These are phyloP conservation scores for Ifrita kowaldi DNA, from an alignment of 2,113 vertebrate genomes.

Conservation along the genomic window DNA sequence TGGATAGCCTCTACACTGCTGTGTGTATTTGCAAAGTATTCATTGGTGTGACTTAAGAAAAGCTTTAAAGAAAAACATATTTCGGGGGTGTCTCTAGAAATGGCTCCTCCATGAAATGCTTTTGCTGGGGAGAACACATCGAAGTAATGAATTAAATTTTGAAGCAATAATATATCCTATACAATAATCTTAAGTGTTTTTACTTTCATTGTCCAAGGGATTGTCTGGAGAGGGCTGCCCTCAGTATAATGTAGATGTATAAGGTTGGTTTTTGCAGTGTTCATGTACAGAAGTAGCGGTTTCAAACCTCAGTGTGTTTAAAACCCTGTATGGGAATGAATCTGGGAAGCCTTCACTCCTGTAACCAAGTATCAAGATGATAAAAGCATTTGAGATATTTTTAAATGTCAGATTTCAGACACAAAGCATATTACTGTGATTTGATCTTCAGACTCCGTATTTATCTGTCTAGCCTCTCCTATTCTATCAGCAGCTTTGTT, in stretches of 20 bases:
- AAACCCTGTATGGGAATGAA: neutral
- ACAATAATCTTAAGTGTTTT: neutral
- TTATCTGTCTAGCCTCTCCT: conserved; percentile 10
- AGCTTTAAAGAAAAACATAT: neutral
- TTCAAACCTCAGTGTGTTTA: neutral
- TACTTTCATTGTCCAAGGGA: neutral
- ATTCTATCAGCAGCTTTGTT: neutral
- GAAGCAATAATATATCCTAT: neutral
- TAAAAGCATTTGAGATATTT: conserved; percentile 13
- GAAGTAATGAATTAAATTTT: neutral
- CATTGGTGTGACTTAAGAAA: neutral
- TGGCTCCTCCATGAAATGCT: neutral
- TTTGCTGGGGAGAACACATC: neutral
- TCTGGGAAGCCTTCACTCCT: neutral
- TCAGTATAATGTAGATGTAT: neutral
- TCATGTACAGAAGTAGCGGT: neutral
- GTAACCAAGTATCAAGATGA: neutral
- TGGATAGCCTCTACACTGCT: neutral
- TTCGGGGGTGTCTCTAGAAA: neutral
- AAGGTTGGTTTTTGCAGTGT: neutral
- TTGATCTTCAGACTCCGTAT: conserved; percentile 19
- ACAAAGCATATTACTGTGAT: neutral
- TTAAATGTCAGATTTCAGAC: conserved; percentile 44
- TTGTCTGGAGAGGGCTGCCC: neutral
- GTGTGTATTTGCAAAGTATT: neutral